Base-by-base conservation (phyloP, 1,140 invertebrate genomes). In the Lordiphosa clarofinis region DNA sequence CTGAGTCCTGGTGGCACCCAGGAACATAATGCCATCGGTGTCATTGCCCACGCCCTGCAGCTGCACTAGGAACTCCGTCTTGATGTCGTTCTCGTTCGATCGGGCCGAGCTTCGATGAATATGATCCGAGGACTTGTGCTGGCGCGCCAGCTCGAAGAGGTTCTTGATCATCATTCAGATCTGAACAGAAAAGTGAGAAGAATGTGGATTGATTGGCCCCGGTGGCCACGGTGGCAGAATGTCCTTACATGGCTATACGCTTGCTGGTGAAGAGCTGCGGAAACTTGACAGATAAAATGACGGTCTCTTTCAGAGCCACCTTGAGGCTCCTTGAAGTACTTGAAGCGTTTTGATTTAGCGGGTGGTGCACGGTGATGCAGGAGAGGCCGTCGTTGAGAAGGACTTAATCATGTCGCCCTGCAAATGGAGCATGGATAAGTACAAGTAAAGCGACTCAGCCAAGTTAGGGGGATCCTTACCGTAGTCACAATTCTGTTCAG, bases 141-240 rank as follows among this genome's bases (percentile, higher is more conserved):
- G 92, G 58, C 98, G 91, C 6, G 98, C 99, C 87, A 99, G 91
- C 75, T 98, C 96, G 90, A 99, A 99, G 37, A 99, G 91, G 91
- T 98, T 99, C 89, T 95, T 97, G 0, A 99, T 98, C 63, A 99
- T 98, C 99, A 99, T 91, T 98, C 49, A 99, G 91, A 92, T 99
- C 97, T 11, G 98, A 98, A 44, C 97, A 99, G 2, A 98, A 99
- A 0, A 99, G 97, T 1, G 98, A 99, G 90, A 99, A 99, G 90
- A 99, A 99, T 49, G 96, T 99, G 7, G 98, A 99, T 89, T 99
- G 99, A 84, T 98, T 98, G 0, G 99, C 98, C 91, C 99, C 99
- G 9, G 98, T 99, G 4, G 99, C 98, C 1, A 99, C 98, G 56
- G 99, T 1, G 99, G 89, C 11, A 99, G 90, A 84, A 99, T 99